Base-by-base conservation (phyloP, 2,888 invertebrate genomes). In the Crematogaster levior region DNA sequence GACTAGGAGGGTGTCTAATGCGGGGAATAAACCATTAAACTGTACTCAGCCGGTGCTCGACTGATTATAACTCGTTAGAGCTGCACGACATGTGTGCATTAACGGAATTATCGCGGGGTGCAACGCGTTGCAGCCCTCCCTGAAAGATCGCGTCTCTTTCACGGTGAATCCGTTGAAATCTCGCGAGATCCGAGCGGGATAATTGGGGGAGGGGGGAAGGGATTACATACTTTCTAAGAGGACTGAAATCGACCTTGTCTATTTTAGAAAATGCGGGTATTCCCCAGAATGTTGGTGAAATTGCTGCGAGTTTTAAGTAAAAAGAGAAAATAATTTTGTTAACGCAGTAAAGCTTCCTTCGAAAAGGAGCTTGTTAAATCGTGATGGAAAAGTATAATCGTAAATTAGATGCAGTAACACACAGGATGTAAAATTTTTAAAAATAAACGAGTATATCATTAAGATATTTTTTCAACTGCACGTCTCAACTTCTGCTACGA, bases 1-100 rank as follows among this genome's bases (percentile, higher is more conserved):
- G 58, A 81, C 12, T 65, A 79, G 79, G 83, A 84, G 84, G 81
- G 83, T 75, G 79, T 82, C 89, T 89, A 89, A 90, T 89, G 82
- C 84, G 84, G 82, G 84, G 91, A 90, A 90, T 91, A 91, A 92
- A 92, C 92, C 90, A 91, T 92, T 91, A 92, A 92, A 92, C 91
- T 91, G 89, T 89, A 91, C 92, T 92, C 91, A 88, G 84, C 89
- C 87, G 84, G 89, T 84, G 84, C 89, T 90, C 88, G 87, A 88
- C 90, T 91, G 91, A 92, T 92, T 92, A 91, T 92, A 91, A 91
- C 92, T 92, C 92, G 91, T 92, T 92, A 92, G 90, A 91, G 56
- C 77, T 70, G 77, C 87, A 87, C 89, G 91, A 91, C 92, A 91
- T 91, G 90, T 87, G 87, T 89, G 91, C 90, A 91, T 92, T 92